Conservation (phyloP, 2,113 vertebrate genomes). For the Sinocyclocheilus anshuiensis region DNA sequence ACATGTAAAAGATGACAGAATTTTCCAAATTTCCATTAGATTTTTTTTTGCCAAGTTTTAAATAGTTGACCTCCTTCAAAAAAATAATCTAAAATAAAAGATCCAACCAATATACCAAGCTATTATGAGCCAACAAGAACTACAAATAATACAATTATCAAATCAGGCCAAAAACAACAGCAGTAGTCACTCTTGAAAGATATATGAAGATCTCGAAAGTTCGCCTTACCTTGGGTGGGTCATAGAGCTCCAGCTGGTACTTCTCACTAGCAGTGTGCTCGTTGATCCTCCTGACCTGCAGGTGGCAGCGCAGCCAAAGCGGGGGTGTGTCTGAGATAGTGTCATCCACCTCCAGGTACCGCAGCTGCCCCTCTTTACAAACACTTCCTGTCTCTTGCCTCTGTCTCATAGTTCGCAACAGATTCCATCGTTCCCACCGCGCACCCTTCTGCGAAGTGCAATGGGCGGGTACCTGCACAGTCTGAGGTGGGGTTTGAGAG, state of each 20-base stretch:
- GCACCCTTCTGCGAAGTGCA: conserved; percentile 58
- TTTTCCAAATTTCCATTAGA: not conserved
- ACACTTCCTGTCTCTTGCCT: conserved; percentile 72
- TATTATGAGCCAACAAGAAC: not conserved
- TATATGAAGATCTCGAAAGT: not conserved
- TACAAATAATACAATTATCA: not conserved
- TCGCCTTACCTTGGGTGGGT: conserved; percentile 91
- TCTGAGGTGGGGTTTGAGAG: conserved; percentile 53
- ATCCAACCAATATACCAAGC: not conserved
- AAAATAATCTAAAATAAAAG: not conserved
- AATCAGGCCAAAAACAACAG: not conserved
- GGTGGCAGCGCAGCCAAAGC: conserved; percentile 87
- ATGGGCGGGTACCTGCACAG: conserved; percentile 31
- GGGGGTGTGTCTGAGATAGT: conserved; percentile 85
- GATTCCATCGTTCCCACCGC: conserved; percentile 76
- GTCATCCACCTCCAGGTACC: conserved; percentile 90
- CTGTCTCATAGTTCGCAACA: conserved; percentile 71
- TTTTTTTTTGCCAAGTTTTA: not conserved
- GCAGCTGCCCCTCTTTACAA: conserved; percentile 86
- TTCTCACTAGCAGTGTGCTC: conserved; percentile 65
- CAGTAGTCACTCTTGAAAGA: not conserved
- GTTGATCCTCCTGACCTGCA: conserved; percentile 82
- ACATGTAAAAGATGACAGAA: not conserved
- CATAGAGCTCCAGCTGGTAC: conserved; percentile 88
- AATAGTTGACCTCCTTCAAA: not conserved